Conservation (phyloP, 2,113 vertebrate genomes). For the Ciconia stormi region DNA sequence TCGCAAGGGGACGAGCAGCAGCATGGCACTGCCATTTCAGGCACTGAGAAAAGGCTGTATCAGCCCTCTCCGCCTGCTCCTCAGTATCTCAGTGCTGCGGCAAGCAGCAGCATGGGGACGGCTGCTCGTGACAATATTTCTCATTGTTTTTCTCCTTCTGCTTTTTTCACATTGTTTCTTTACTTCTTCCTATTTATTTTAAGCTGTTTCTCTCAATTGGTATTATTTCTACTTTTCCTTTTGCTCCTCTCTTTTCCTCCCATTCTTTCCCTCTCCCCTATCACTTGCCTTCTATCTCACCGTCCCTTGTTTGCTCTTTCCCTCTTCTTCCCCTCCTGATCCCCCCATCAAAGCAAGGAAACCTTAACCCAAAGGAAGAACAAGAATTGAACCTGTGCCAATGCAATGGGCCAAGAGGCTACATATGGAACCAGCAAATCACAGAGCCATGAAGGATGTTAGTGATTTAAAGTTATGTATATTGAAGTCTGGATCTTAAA, state of each 20-base stretch:
- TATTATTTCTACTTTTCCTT: background rate
- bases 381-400: slow-evolving; percentile 74
- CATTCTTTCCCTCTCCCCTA: background rate
- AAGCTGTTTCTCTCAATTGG: background rate
- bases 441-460: slow-evolving; percentile 77
- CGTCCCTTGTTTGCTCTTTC: background rate
- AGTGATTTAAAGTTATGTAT: slow-evolving; percentile 84
- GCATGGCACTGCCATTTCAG: slow-evolving; percentile 14
- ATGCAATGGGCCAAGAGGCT: slow-evolving; percentile 75
- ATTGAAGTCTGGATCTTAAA: slow-evolving; percentile 78
- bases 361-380: slow-evolving; percentile 61
- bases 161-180: background rate
- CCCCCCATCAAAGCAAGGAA: slow-evolving; percentile 37
- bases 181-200: background rate
- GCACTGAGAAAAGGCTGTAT: background rate
- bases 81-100: background rate
- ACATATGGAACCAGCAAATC: slow-evolving; percentile 85
- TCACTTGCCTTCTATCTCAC: background rate
- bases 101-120: background rate
- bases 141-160: background rate
- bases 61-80: background rate
- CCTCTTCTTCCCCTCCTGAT: background rate
- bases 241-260: background rate
- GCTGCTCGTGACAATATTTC: background rate
- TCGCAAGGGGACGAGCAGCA: background rate